phyloP scores from a whole-genome alignment of 1,140 invertebrate species.

The Drosophila navojoa region DNA sequence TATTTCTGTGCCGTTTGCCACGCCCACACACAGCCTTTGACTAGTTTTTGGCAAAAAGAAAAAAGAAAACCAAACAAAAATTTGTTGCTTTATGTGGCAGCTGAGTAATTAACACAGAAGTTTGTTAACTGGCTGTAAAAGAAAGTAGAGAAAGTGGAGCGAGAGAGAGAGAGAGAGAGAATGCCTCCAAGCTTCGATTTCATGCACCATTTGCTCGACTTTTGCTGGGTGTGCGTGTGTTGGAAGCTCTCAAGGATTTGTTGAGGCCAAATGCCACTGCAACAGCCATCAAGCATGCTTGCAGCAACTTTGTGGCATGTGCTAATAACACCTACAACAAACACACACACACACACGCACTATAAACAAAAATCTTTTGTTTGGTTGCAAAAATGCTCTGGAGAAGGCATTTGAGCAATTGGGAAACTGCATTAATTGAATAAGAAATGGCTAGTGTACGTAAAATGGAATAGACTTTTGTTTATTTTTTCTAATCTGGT shows the following conservation, averaged over 20 bases:
- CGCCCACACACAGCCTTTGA: not conserved
- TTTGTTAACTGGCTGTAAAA: constrained; percentile 26
- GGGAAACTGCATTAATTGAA: not conserved
- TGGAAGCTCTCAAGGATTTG: constrained; percentile 18
- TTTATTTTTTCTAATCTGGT: too few relatives aligned
- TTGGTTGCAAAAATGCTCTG: not conserved
- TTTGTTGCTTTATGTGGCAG: constrained; percentile 29
- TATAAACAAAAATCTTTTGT: not conserved
- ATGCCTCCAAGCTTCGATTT: constrained; percentile 26
- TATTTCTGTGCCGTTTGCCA: not conserved
- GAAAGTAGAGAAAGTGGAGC: not conserved
- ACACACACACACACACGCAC: not conserved
- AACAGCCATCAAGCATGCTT: constrained; percentile 8
- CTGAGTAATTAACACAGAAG: constrained; percentile 39
- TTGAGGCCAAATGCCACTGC: constrained; percentile 10
- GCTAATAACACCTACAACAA: constrained; percentile 2
- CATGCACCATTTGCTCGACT: constrained; percentile 42
- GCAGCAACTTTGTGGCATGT: constrained; percentile 12
- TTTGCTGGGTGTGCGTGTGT: constrained; percentile 10
- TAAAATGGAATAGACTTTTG: too few relatives aligned
- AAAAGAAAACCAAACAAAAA: not conserved
- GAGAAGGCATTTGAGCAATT: not conserved
- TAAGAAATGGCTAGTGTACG: too few relatives aligned
- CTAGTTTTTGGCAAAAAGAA: not conserved
- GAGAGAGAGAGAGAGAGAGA: not conserved